phyloP scores from a whole-genome alignment of 1,140 invertebrate species.

The Harlomillsia oculata region DNA sequence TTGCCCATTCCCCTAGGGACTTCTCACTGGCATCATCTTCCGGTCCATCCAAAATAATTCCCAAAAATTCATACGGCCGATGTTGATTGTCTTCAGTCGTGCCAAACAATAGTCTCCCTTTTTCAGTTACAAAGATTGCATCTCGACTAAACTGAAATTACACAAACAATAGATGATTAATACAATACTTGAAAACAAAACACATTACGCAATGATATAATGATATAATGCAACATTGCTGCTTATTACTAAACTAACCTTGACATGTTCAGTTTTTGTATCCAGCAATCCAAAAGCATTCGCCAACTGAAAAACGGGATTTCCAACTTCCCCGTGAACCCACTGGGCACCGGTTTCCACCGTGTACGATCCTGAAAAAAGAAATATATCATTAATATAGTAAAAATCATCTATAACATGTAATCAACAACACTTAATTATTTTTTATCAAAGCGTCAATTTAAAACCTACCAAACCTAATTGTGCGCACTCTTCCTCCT shows the following conservation, averaged over 20 bases:
- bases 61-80: too few species aligned
- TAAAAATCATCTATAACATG: neutral
- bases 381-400: neutral
- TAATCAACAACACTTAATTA: too few species aligned
- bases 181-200: too few species aligned
- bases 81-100: neutral
- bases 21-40: too few species aligned
- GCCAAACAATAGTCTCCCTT: neutral
- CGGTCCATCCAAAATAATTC: too few species aligned
- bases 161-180: too few species aligned
- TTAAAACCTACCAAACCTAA: constrained; percentile 30
- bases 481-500: constrained; percentile 36
- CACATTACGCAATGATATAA: too few species aligned
- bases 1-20: neutral
- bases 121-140: neutral
- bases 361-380: constrained; percentile 21
- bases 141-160: neutral
- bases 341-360: constrained; percentile 45
- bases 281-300: neutral
- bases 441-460: neutral
- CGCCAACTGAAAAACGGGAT: neutral
- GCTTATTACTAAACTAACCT: neutral
- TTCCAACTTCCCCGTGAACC: constrained; percentile 40
- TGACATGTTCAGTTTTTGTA: neutral
- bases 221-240: too few species aligned